phyloP scores from a whole-genome alignment of 2,888 invertebrate genomes.

The Deilephila elpenor region DNA sequence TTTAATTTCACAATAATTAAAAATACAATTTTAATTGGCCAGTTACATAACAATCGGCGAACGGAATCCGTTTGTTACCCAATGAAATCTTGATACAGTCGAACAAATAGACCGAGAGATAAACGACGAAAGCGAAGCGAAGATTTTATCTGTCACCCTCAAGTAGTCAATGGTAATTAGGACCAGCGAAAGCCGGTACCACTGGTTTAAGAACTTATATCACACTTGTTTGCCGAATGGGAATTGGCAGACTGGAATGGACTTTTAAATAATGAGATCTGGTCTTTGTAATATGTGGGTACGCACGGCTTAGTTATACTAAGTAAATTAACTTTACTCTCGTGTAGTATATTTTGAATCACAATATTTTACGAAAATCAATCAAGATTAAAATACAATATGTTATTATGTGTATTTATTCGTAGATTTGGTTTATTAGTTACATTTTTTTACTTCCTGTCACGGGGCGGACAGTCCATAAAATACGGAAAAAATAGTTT shows the following conservation, averaged over 20 bases:
- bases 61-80: conserved; percentile 61
- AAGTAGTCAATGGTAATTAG: conserved; percentile 63
- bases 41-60: conserved; percentile 56
- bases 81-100: conserved; percentile 67
- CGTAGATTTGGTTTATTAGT: too few relatives aligned
- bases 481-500: too few relatives aligned
- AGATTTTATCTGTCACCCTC: conserved; percentile 65
- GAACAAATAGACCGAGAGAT: conserved; percentile 71
- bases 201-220: conserved; percentile 21
- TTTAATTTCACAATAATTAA: conserved; percentile 4
- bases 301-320: too few relatives aligned
- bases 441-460: too few relatives aligned
- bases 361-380: too few relatives aligned
- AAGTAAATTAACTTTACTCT: too few relatives aligned
- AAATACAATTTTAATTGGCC: conserved; percentile 37
- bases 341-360: too few relatives aligned
- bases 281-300: too few relatives aligned
- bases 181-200: conserved; percentile 30
- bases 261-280: background rate
- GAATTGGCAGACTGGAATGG: background rate
- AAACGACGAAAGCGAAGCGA: conserved; percentile 59
- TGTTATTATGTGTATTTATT: too few relatives aligned
- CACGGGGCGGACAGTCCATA: too few relatives aligned
- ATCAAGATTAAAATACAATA: too few relatives aligned
- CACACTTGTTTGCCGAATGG: conserved; percentile 35